A percentile compares a stretch with the other conserved stretches of the same genome.
Evolutionary conservation across 2,113 vertebrate genomes (phyloP).

Genomic region (Notothenia rossii): DNA sequence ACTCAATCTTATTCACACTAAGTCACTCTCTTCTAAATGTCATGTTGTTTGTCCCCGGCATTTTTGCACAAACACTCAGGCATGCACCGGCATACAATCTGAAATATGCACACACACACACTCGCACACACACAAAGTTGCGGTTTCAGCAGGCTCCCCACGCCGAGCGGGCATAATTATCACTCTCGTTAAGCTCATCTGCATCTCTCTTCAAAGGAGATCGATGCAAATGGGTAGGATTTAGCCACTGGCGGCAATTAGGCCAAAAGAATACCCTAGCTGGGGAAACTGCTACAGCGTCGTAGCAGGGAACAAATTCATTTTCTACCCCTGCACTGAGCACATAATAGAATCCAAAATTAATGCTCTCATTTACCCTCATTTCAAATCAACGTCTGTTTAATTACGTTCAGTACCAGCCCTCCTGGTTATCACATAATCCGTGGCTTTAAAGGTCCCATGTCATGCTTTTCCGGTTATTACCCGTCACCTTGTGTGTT

Average conservation of each 20-base stretch:
- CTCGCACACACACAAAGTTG: slow-evolving; percentile 28
- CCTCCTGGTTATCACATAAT: slow-evolving; percentile 47
- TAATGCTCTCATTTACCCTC: slow-evolving; percentile 48
- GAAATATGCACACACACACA: slow-evolving; percentile 18
- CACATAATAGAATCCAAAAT: slow-evolving; percentile 24
- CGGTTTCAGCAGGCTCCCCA: slow-evolving; percentile 66
- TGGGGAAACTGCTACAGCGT: slow-evolving; percentile 49
- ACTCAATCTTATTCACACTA: background rate
- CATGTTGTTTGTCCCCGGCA: slow-evolving; percentile 44
- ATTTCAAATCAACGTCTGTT: slow-evolving; percentile 47
- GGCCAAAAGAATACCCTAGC: slow-evolving; percentile 62
- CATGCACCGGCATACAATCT: slow-evolving; percentile 29
- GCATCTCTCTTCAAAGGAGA: slow-evolving; percentile 84
- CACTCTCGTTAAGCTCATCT: slow-evolving; percentile 85
- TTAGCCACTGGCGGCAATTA: slow-evolving; percentile 82
- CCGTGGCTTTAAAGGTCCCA: background rate
- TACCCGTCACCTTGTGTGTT: too few species aligned
- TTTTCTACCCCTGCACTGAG: slow-evolving; percentile 37
- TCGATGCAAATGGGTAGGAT: slow-evolving; percentile 83
- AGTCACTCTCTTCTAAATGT: slow-evolving; percentile 17
- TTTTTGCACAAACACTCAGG: slow-evolving; percentile 29
- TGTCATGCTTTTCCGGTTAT: too few species aligned
- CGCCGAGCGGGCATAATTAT: slow-evolving; percentile 77
- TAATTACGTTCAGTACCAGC: slow-evolving; percentile 35
- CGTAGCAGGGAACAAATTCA: slow-evolving; percentile 41